Evolutionary conservation across 2,797 vertebrate genomes (phyloP).

Genomic region (Lagorchestes hirsutus): DNA sequence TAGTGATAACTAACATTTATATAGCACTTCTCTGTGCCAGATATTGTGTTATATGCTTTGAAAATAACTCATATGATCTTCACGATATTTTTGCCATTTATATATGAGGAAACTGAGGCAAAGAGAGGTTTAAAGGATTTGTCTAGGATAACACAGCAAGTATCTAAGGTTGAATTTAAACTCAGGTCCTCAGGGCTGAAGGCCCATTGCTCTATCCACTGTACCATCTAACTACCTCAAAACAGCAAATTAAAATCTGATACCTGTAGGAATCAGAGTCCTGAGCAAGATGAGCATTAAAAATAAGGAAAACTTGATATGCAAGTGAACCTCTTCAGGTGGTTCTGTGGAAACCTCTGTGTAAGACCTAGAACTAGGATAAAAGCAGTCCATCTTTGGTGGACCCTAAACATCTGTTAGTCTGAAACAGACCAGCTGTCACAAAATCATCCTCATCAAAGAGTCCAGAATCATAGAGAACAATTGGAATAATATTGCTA

Average conservation of each 20-base stretch:
- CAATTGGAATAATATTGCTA: background rate
- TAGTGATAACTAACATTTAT: background rate
- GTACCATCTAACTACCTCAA: background rate
- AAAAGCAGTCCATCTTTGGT: background rate
- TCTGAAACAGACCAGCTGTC: background rate
- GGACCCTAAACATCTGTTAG: background rate
- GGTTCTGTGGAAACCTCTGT: background rate
- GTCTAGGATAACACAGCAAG: background rate
- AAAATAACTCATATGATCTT: background rate
- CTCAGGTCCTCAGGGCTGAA: background rate
- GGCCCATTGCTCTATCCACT: too few species aligned
- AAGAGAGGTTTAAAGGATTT: background rate
- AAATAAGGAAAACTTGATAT: background rate
- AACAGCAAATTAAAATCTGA: background rate
- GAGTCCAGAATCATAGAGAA: background rate
- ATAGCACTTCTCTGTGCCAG: background rate
- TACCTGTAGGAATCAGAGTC: background rate
- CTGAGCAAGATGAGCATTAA: background rate
- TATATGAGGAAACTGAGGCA: background rate
- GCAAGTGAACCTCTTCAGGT: background rate
- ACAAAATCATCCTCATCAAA: background rate
- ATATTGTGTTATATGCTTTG: background rate
- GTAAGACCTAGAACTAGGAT: background rate
- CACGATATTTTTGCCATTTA: background rate
- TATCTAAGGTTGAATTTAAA: background rate